These are phyloP conservation scores for Rissa tridactyla DNA, from an alignment of 2,113 vertebrate genomes.

Conservation along the genomic window DNA sequence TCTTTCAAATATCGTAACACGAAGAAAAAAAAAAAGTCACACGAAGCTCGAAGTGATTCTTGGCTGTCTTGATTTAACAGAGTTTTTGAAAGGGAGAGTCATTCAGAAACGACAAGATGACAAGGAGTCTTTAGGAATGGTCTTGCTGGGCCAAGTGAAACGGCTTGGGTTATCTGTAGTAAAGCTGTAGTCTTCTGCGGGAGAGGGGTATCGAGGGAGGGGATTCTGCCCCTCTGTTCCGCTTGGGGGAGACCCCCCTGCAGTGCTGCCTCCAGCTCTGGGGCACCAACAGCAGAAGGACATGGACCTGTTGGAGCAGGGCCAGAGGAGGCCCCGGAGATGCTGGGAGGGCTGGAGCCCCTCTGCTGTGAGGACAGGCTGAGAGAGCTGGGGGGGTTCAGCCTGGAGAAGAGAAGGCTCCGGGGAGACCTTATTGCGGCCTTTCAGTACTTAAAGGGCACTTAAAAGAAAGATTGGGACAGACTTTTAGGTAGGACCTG, in stretches of 20 bases:
- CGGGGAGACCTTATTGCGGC: neutral
- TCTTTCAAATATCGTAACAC: neutral
- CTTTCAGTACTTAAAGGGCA: too few species aligned
- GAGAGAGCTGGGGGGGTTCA: neutral
- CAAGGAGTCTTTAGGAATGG: accelerated
- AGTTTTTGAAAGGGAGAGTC: neutral
- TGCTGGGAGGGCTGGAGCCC: neutral
- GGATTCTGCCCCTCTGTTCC: neutral
- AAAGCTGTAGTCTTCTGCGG: neutral
- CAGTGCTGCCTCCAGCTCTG: neutral
- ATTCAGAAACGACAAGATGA: neutral
- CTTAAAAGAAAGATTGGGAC: too few species aligned
- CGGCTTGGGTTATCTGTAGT: neutral
- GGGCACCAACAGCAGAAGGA: accelerated
- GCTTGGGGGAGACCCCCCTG: neutral
- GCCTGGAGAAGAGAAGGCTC: neutral
- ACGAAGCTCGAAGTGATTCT: neutral
- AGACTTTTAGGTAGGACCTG: too few species aligned
- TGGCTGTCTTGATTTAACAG: neutral
- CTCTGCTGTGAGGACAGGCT: neutral
- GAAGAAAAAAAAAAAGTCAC: neutral
- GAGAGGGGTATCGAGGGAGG: neutral
- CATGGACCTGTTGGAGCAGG: neutral
- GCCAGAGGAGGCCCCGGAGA: accelerated
- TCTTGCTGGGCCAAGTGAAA: accelerated